These are phyloP conservation scores for Dicentrarchus labrax DNA, from an alignment of 2,113 vertebrate genomes.

Conservation along the genomic window DNA sequence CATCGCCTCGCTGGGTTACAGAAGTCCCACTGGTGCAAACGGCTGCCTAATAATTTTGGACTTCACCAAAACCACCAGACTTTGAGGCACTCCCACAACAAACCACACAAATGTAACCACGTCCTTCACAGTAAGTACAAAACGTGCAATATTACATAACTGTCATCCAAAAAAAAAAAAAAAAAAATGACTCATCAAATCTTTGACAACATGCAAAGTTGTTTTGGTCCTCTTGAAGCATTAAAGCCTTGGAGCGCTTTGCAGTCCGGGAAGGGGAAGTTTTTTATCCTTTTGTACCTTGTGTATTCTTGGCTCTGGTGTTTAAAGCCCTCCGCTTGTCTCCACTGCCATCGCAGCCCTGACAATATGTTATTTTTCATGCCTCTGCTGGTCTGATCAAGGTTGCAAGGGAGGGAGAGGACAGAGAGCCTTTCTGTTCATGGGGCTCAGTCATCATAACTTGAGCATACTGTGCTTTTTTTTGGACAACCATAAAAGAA, in stretches of 20 bases:
- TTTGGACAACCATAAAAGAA: constrained; percentile 6
- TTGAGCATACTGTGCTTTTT: not conserved
- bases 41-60: constrained; percentile 45
- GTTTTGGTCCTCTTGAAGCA: constrained; percentile 32
- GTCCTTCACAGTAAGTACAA: constrained; percentile 80
- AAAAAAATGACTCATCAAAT: constrained; percentile 22
- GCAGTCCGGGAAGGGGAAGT: not conserved
- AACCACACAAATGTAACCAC: constrained; percentile 71
- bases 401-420: constrained; percentile 28
- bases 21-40: constrained; percentile 70
- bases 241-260: constrained; percentile 26
- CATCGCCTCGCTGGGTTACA: constrained; percentile 35
- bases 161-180: constrained; percentile 9
- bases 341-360: constrained; percentile 29
- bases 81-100: constrained; percentile 59
- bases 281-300: constrained; percentile 37
- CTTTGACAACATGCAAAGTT: not conserved
- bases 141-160: constrained; percentile 1
- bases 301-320: constrained; percentile 44
- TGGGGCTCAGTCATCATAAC: constrained; percentile 11
- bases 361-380: constrained; percentile 52
- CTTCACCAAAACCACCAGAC: constrained; percentile 39
- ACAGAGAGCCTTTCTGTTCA: constrained; percentile 34
- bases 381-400: constrained; percentile 51
- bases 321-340: constrained; percentile 60